Evolutionary conservation across 1,140 invertebrate genomes (phyloP).

Genomic region (Euura saliciscinereae): DNA sequence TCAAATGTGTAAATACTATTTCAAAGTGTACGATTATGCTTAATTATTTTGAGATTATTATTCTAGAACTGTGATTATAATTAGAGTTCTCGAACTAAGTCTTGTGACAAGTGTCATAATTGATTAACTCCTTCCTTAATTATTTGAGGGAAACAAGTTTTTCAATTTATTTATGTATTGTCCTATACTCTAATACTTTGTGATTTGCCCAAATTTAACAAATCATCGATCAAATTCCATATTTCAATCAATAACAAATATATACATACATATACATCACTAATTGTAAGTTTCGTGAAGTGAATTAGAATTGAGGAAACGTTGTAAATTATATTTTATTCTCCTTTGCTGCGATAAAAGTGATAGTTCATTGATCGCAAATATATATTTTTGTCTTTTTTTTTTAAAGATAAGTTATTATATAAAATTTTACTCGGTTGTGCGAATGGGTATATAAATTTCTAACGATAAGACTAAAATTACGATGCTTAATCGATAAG

Average conservation of each 20-base stretch:
- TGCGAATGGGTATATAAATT: constrained; percentile 32
- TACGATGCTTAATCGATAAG: neutral
- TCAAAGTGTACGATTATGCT: neutral
- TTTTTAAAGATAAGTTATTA: constrained; percentile 49
- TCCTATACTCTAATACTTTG: too few relatives aligned
- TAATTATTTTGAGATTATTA: neutral
- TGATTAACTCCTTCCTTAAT: too few relatives aligned
- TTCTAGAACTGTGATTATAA: neutral
- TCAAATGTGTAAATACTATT: neutral
- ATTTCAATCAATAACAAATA: too few relatives aligned
- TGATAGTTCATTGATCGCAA: neutral
- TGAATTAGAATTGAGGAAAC: neutral
- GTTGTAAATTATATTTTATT: neutral
- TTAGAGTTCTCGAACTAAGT: neutral
- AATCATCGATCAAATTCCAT: too few relatives aligned
- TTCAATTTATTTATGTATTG: too few relatives aligned
- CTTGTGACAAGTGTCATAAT: too few relatives aligned
- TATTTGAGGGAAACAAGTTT: too few relatives aligned
- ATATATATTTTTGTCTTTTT: constrained; percentile 36
- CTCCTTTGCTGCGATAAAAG: too few relatives aligned
- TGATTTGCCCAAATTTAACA: too few relatives aligned
- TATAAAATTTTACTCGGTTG: constrained; percentile 47
- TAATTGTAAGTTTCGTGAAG: neutral
- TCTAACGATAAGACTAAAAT: neutral
- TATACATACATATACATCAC: too few relatives aligned